Evolutionary conservation across 2,888 invertebrate genomes (phyloP), one percentile per base, ranked within the genome.

Genomic region (Falcaria lacertinaria): DNA sequence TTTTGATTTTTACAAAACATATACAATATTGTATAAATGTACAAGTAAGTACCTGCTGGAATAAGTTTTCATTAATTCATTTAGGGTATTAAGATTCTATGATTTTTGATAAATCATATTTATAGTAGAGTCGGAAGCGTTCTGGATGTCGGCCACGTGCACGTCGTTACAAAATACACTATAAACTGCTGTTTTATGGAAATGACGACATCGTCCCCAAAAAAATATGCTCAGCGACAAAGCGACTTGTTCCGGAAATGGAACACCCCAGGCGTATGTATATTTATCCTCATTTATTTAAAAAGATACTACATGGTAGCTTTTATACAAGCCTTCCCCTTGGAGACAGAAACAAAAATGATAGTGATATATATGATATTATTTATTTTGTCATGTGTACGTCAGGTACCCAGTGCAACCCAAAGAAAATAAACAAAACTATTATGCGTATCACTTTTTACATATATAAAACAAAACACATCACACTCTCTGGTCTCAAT

Each of bases 161-260:
- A 60, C 48, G 7, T 36, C 13, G 36, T 14, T 14, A 19, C 14
- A 37, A 22, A 19, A 19, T 22, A 14, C 8, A 8, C 19, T 75
- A 78, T 70, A 74, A 86, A 89, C 74, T 70, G 78, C 81, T 60
- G 66, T 83, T 87, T 86, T 88, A 89, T 89, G 89, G 69, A 79
- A 88, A 89, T 89, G 47, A 43, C 54, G 60, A 68, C 71, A 78
- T 80, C 79, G 74, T 65, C 69, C 70, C 69, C 73, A 71, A 72
- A 78, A 32, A 82, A 81, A 77, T 80, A 79, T 80, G 70, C 67
- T 63, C 70, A 60, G 75, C 84, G 19, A 19, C 19, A 19, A 19
- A 19, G 74, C 80, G 72, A 77, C 87, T 88, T 89, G 89, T 89
- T 60, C 83, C 77, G 89, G 89, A 89, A 79, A 69, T 69, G 76